Evolutionary conservation across 2,113 vertebrate species (phyloP).

Genomic region (Sus scrofa): T2T-Sscrofa CM000812.6:220619001-220619500

Average conservation of each 20-base stretch:
- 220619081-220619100: background rate
- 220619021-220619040: background rate
- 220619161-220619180: background rate
- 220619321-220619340: background rate
- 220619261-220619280: background rate
- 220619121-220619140: background rate
- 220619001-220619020: background rate
- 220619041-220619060: background rate
- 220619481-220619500: background rate
- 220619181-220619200: background rate
- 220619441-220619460: background rate
- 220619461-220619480: background rate
- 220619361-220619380: background rate
- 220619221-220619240: background rate
- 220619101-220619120: background rate
- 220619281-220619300: background rate
- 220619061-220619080: background rate
- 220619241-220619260: background rate
- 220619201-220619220: background rate
- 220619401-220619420: background rate
- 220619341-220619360: background rate
- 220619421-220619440: background rate
- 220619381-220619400: background rate
- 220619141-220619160: background rate
- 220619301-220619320: background rate